Base-by-base conservation (phyloP, 1,140 invertebrate species). In the Metopolophium dirhodum region DNA sequence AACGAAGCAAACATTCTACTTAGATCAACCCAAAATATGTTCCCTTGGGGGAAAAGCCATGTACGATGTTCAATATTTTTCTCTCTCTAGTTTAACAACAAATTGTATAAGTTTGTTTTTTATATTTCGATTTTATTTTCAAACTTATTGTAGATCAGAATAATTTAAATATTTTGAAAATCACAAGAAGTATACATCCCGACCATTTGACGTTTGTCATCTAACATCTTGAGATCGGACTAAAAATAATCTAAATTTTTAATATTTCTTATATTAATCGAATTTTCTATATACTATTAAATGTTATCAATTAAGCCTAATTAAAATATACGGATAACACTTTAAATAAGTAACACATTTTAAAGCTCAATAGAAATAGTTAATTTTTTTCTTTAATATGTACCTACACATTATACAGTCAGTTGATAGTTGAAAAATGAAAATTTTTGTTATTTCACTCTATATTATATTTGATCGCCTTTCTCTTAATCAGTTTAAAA, bases 141-240 rank as follows among this genome's bases (percentile, higher is more conserved):
- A 88, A 88, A 23, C 26, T 35, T 41, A 11, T 37, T 35, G 49
- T 23, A 35, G 49, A 20, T 89, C 23, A 54, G 22, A 89, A 88
- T 88, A 88, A 89, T 89, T 51, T 22, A 35, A 54, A 88, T 68
- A n/a, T 68, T n/a, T n/a, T 77, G n/a, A 77, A n/a, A 77, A 77
- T n/a, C n/a, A 77, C 30, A 35, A 77, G n/a, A n/a, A 77, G 61
- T 18, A 2, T 30, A 7, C 51, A 23, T 54, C 51, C 22, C 51
- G 20, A 54, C 3, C 20, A n/a, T 77, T 77, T n/a, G 14, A n/a
- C 30, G 14, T 77, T 77, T n/a, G n/a, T 9, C 7, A n/a, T 77
- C 6, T 18, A 77, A 77, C 14, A n/a, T n/a, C 18, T 77, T 7
- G 4, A n/a, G 14, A 18, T n/a, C n/a, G 4, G 14, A 77, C 30